These are phyloP conservation scores for Pocillopora meandrina DNA, from an alignment of 92 coral and sea anemone genomes.

Conservation along the genomic window DNA sequence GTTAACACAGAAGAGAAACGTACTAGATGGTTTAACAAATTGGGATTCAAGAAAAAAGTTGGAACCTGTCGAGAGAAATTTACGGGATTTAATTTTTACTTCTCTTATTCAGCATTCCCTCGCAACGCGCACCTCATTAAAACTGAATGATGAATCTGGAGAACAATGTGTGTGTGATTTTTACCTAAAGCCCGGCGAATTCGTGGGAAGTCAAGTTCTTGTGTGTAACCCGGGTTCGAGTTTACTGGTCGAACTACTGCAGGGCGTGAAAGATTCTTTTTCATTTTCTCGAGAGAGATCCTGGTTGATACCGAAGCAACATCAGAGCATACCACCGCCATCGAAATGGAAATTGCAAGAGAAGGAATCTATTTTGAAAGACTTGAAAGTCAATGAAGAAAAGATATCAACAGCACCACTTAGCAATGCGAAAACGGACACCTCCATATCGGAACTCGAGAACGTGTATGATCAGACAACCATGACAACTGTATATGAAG, in stretches of 20 bases:
- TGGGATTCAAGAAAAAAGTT: neutral
- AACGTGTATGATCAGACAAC: neutral
- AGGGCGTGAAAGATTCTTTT: neutral
- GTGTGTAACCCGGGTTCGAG: neutral
- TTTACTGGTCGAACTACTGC: neutral
- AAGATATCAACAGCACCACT: neutral
- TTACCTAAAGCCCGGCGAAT: neutral
- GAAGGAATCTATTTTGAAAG: neutral
- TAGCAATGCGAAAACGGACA: no score
- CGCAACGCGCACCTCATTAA: neutral
- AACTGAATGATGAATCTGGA: neutral
- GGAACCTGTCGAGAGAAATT: neutral
- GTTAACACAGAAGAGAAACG: neutral
- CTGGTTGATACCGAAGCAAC: neutral
- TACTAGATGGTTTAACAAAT: slow-evolving; percentile 2
- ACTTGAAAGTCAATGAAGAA: neutral
- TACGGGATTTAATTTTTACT: neutral
- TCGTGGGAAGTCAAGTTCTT: neutral
- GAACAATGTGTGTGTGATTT: neutral
- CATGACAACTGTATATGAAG: neutral
- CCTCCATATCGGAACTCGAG: neutral
- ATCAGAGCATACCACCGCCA: neutral
- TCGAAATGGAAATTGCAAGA: neutral
- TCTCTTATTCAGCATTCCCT: neutral
- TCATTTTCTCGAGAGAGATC: neutral